Evolutionary conservation across 53 echinoderm and acorn worm genomes (phyloP).

Genomic region (Crossaster papposus): DNA sequence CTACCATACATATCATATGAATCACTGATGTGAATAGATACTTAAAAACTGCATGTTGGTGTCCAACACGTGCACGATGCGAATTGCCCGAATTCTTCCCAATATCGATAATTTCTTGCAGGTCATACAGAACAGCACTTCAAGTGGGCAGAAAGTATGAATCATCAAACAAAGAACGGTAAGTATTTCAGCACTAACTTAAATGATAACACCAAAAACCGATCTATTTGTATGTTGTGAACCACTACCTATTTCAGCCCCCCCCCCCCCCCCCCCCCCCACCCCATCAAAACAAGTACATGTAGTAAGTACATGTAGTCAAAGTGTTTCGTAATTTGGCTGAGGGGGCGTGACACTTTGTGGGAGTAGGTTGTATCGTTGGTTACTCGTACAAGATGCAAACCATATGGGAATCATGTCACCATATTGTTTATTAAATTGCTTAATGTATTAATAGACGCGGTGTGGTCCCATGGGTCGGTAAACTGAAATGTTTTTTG

Average conservation of each 20-base stretch:
- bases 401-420: too few species aligned
- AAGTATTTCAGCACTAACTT: background rate
- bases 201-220: background rate
- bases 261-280: too few species aligned
- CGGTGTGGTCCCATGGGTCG: too few species aligned
- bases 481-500: too few species aligned
- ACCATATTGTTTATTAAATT: too few species aligned
- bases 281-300: too few species aligned
- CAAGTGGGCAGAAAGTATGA: background rate
- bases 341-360: too few species aligned
- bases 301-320: too few species aligned
- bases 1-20: constrained; percentile 21
- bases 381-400: too few species aligned
- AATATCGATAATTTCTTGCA: background rate
- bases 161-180: constrained; percentile 24
- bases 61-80: background rate
- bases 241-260: background rate
- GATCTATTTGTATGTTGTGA: background rate
- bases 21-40: constrained; percentile 23
- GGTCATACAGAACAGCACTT: background rate
- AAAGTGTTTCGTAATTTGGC: too few species aligned
- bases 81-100: constrained; percentile 36
- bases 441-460: too few species aligned
- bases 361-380: too few species aligned
- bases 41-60: background rate